Evolutionary conservation across 2,888 invertebrate species (phyloP).

Genomic region (Eupithecia subumbrata): DNA sequence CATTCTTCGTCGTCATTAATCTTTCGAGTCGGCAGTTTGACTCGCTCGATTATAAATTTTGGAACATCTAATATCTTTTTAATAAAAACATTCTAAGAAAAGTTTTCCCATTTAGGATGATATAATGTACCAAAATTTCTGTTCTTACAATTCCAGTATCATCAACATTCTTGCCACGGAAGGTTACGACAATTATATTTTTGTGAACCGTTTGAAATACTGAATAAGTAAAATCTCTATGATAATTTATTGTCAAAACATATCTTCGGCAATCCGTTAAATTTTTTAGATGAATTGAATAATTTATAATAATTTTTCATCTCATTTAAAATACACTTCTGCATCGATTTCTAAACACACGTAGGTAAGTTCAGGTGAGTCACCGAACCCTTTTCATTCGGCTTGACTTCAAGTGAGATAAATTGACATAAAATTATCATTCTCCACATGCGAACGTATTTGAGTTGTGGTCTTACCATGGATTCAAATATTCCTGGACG

Average conservation of each 20-base stretch:
- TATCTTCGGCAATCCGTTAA: background rate
- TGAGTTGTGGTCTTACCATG: constrained; percentile 22
- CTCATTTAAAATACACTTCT: constrained; percentile 2
- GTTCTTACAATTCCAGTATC: background rate
- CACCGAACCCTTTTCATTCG: constrained; percentile 53
- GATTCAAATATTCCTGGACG: constrained; percentile 28
- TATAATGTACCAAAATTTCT: background rate
- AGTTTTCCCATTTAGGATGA: background rate
- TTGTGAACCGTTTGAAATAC: constrained; percentile 1
- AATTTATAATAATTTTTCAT: constrained; percentile 6
- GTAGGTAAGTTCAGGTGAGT: constrained; percentile 42
- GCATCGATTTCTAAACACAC: constrained; percentile 31
- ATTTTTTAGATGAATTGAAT: background rate
- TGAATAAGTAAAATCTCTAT: background rate
- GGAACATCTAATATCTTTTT: background rate
- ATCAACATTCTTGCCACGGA: background rate
- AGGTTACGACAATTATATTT: background rate
- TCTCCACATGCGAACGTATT: constrained; percentile 28
- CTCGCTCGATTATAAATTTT: background rate
- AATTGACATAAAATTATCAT: constrained; percentile 45
- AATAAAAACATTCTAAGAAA: background rate
- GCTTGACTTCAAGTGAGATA: constrained; percentile 44
- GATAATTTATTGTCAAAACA: background rate
- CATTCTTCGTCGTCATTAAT: constrained; percentile 14
- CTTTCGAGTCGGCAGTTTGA: background rate